phyloP scores from a whole-genome alignment of 2,113 vertebrate species.

The Ciconia stormi region DNA sequence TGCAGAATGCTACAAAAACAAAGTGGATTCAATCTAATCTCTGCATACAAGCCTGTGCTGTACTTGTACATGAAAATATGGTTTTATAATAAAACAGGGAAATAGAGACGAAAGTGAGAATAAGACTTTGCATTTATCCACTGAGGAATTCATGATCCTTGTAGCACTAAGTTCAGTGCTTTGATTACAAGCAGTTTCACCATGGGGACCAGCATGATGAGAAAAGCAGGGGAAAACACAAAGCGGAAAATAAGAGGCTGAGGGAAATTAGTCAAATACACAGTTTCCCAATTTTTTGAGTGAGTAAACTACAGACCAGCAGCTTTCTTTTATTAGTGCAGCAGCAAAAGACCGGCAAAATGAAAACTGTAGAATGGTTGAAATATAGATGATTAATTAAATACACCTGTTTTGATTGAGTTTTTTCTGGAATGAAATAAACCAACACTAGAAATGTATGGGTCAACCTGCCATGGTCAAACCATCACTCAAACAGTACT shows the following conservation, averaged over 20 bases:
- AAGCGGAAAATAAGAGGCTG: not conserved
- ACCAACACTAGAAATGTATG: not conserved
- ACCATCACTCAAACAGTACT: not conserved
- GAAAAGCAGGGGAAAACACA: not conserved
- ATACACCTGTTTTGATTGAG: not conserved
- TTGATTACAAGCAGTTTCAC: constrained; percentile 6
- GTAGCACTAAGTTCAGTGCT: not conserved
- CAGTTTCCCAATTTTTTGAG: not conserved
- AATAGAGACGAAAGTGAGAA: constrained; percentile 7
- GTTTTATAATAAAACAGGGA: not conserved
- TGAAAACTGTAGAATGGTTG: not conserved
- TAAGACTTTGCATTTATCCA: not conserved
- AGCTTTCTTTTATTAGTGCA: not conserved
- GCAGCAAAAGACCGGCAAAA: not conserved
- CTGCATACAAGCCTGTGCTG: not conserved
- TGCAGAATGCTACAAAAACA: not conserved
- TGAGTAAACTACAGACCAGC: not conserved
- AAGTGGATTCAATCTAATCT: not conserved
- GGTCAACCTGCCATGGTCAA: not conserved
- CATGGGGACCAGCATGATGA: not conserved
- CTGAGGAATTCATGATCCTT: constrained; percentile 9
- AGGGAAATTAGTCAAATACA: not conserved
- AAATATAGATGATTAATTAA: not conserved
- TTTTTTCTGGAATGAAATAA: not conserved
- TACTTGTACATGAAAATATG: not conserved